Evolutionary conservation across 1,140 invertebrate genomes (phyloP).

Genomic region (Batillaria attramentaria): DNA sequence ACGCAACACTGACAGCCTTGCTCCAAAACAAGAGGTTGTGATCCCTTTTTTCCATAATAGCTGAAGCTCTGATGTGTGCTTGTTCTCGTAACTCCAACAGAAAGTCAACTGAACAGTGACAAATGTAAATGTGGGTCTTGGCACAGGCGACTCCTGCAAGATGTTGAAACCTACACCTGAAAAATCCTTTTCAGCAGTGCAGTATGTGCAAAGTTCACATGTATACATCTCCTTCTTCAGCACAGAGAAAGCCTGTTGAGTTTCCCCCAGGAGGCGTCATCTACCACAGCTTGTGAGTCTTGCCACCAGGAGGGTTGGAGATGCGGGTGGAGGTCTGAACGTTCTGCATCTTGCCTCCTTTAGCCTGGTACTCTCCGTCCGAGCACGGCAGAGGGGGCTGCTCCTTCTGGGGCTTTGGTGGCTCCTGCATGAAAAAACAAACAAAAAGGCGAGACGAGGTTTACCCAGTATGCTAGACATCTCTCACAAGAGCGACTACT

Average conservation of each 20-base stretch:
- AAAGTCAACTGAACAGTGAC: not conserved
- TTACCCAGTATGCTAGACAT: too few relatives aligned
- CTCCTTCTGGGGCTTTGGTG: slow-evolving; percentile 77
- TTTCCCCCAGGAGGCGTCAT: not conserved
- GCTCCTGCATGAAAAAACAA: slow-evolving; percentile 66
- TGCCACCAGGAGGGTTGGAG: slow-evolving; percentile 36
- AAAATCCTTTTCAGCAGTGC: not conserved
- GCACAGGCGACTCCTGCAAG: not conserved
- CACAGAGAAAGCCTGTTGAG: not conserved
- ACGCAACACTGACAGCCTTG: too few relatives aligned
- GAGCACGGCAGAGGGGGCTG: slow-evolving; percentile 48
- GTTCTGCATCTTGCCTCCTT: slow-evolving; percentile 35
- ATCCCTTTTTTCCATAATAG: too few relatives aligned
- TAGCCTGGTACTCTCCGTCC: slow-evolving; percentile 20
- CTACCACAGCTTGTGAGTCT: slow-evolving; percentile 37
- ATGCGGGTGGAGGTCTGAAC: slow-evolving; percentile 37
- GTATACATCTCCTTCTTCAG: not conserved
- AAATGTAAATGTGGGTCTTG: not conserved
- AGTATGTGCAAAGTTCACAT: not conserved
- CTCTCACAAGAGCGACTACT: too few relatives aligned
- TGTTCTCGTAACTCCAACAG: too few relatives aligned
- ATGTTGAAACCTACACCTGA: not conserved
- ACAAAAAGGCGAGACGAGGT: too few relatives aligned
- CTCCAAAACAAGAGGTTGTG: too few relatives aligned
- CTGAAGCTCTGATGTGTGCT: too few relatives aligned